phyloP scores from a whole-genome alignment of 2,113 vertebrate species.

The Petroica traversi region DNA sequence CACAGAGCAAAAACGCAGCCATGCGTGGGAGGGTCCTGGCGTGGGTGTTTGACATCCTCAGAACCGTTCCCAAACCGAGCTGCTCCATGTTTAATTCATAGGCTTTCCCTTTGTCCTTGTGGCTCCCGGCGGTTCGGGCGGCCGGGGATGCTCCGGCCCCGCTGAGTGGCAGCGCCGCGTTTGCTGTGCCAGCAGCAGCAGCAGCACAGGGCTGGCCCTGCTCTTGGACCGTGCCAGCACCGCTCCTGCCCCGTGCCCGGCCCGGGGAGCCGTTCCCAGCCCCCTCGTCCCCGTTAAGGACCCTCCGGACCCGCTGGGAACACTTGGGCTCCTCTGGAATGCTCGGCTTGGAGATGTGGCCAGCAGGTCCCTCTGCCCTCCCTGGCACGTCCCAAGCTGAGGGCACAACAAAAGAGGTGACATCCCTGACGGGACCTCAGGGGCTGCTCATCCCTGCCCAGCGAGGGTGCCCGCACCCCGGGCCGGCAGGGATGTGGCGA shows the following conservation, averaged over 20 bases:
- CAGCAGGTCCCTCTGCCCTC: not conserved
- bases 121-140: not conserved
- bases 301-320: not conserved
- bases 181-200: not conserved
- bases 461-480: not conserved
- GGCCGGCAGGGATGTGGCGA: not conserved
- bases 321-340: fast-evolving
- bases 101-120: constrained; percentile 26
- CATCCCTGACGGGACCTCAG: fast-evolving
- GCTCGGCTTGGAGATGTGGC: not conserved
- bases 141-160: not conserved
- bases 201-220: fast-evolving
- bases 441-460: not conserved
- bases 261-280: not conserved
- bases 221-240: fast-evolving
- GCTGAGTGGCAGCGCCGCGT: not conserved
- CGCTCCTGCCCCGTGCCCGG: fast-evolving
- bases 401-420: not conserved
- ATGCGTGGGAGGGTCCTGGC: not conserved
- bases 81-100: not conserved
- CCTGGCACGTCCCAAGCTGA: fast-evolving
- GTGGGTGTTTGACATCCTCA: not conserved
- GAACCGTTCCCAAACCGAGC: not conserved
- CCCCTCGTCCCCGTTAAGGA: fast-evolving
- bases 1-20: not conserved